Evolutionary conservation across 2,113 vertebrate genomes (phyloP), one percentile per base, ranked within the genome.

Genomic region (Myotis yumanensis): DNA sequence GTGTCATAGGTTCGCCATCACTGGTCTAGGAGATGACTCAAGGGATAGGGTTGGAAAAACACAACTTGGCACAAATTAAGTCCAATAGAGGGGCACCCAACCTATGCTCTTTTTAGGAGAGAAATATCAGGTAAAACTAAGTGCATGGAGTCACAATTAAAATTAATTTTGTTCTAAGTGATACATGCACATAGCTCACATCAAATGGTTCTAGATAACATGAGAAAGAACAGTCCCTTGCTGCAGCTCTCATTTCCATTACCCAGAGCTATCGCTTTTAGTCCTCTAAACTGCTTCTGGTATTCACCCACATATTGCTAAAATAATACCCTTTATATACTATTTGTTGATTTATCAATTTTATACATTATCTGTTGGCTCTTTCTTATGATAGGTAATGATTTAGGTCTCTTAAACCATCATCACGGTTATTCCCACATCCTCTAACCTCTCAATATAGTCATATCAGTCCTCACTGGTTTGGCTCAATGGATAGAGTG

Each of bases 151-250:
- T 91, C 32, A 76, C 11, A 76, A 40, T 76, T 91, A 90, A 86
- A 82, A 91, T 89, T 75, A 2, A 18, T 62, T 93, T 94, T 93
- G 51, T 59, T 84, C 48, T 88, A 11, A 92, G 46, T 59, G 73
- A 89, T 80, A 23, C 1, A 37, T 32, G 35, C 15, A 84, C 25
- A 35, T 20, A 25, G 15, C 73, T 86, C 46, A 97, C 66, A 79
- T 79, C 83, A 86, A 51, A 37, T 62, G 20, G 30, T 35, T 32
- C n/a, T 18, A 51, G 64, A 3, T 69, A 52, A 28, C 30, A 28
- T 20, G 23, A 77, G 57, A 54, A 18, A 46, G 17, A 75, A 28
- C 12, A 81, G 57, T 32, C 12, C 22, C 52, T 85, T 80, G 35
- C n/a, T 32, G 25, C 30, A 5, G 9, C 51, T 62, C 35, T 1